phyloP scores from a whole-genome alignment of 2,797 vertebrate genomes.

The Chlorospingus semifuscus region DNA sequence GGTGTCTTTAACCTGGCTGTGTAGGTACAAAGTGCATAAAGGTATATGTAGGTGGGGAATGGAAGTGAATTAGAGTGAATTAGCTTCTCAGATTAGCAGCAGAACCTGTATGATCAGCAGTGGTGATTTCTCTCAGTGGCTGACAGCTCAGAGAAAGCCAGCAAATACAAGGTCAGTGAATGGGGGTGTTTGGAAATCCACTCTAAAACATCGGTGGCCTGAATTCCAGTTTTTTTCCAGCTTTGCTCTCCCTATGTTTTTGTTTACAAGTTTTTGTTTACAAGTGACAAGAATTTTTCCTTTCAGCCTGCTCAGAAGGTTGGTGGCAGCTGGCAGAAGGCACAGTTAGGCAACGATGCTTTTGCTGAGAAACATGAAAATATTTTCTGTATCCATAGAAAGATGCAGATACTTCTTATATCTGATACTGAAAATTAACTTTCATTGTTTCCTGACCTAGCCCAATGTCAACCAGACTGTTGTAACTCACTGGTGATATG shows the following conservation, averaged over 20 bases:
- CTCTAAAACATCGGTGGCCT: neutral
- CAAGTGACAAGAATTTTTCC: neutral
- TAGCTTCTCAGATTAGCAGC: neutral
- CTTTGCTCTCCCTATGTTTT: neutral
- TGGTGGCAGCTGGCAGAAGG: neutral
- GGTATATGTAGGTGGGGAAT: neutral
- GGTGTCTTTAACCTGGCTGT: neutral
- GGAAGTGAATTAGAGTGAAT: neutral
- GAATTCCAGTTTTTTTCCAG: neutral
- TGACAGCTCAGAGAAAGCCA: neutral
- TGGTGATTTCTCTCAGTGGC: neutral
- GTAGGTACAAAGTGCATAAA: neutral
- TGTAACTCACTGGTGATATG: neutral
- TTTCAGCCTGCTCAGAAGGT: neutral
- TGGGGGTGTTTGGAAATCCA: neutral
- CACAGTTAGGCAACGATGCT: neutral
- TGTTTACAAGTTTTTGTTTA: neutral
- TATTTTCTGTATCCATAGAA: neutral
- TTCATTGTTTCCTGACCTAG: neutral
- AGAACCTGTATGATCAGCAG: neutral
- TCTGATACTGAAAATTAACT: neutral
- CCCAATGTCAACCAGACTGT: neutral
- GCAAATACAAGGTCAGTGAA: neutral
- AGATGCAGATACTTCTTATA: neutral
- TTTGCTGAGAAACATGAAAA: neutral